Evolutionary conservation across 2,113 vertebrate species (phyloP), one percentile per base, ranked within the genome.

Genomic region (Psittacus erithacus): DNA sequence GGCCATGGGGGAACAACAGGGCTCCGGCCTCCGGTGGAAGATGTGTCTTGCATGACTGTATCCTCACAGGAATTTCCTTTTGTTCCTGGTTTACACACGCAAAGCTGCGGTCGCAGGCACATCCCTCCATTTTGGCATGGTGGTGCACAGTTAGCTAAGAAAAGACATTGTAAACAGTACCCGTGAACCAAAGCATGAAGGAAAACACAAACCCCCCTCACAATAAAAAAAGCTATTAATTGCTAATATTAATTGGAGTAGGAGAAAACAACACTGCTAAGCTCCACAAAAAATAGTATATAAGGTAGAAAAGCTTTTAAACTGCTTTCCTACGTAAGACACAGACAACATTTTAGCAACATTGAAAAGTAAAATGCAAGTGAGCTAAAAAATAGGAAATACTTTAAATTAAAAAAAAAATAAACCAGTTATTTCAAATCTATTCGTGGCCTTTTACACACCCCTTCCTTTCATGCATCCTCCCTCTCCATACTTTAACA

Each of bases 81-180:
- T 41, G 99, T 99, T 67, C 99, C 99, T 31, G 98, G 98, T 82
- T 99, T 99, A 93, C 99, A 99, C 93, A 99, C 98, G 86, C 99
- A 99, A 65, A 99, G 98, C 93, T 99, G 99, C 77, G 99, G 99
- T 96, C 98, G 98, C 35, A 99, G 98, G 95, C 99, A 99, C 98
- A 99, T 99, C 90, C 99, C 99, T 97, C 99, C 99, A 13, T 99
- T 99, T 93, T 99, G 99, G 98, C 99, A 99, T 0, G 98, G 98
- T 6, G 99, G 99, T 25, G 97, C 94, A 96, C 99, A 99, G 97
- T 98, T 99, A 47, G 99, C 99, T 99, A 97, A 86, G 96, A 96
- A 91, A 97, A 92, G 85, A 97, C 93, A 93, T 82, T 91, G 79
- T 80, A 55, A 71, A 80, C 82, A 79, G 62, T 17, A 87, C 33